phyloP scores from a whole-genome alignment of 2,797 vertebrate genomes.

The Pantherophis vulpinus region DNA sequence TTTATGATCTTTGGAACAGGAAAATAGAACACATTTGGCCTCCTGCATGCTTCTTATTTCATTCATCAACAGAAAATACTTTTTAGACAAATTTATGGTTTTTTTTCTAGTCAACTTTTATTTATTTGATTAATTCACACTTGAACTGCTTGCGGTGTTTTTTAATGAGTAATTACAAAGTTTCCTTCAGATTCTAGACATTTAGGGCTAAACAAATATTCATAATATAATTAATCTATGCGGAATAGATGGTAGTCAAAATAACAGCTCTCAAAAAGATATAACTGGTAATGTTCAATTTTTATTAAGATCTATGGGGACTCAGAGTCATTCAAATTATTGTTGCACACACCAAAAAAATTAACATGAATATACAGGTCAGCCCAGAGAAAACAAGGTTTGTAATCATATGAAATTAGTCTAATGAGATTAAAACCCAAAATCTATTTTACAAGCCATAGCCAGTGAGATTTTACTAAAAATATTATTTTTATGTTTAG shows the following conservation, averaged over 20 bases:
- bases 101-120: slow-evolving; percentile 15
- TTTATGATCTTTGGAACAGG: slow-evolving; percentile 51
- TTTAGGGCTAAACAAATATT: not conserved
- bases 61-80: slow-evolving; percentile 32
- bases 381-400: not conserved
- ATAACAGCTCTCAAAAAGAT: not conserved
- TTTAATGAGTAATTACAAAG: slow-evolving; percentile 5
- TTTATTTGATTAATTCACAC: slow-evolving; percentile 6
- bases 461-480: not conserved
- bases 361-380: not conserved
- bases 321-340: not conserved
- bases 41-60: not conserved
- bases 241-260: not conserved
- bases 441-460: not conserved
- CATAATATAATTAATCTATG: not conserved
- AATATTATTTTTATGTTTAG: not conserved
- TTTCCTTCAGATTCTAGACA: not conserved
- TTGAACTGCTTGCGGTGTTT: slow-evolving; percentile 12
- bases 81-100: slow-evolving; percentile 1
- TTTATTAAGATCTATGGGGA: not conserved
- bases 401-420: not conserved
- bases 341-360: not conserved
- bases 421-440: not conserved
- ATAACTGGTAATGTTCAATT: not conserved
- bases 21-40: slow-evolving; percentile 30